Evolutionary conservation across 2,888 invertebrate species (phyloP), one percentile per base, ranked within the genome.

Genomic region (Sphecodes monilicornis): DNA sequence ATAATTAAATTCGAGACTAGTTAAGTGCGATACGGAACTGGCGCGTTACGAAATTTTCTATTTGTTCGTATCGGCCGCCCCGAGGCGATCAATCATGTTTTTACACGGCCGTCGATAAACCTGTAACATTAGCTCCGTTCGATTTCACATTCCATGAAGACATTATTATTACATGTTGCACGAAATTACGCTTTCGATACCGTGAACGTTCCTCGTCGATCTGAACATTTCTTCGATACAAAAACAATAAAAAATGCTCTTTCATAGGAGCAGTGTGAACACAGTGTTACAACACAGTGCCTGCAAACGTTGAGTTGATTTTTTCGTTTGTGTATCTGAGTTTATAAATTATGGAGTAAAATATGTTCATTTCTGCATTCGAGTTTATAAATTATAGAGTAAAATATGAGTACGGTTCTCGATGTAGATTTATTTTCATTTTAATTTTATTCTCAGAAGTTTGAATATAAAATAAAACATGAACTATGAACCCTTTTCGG

Each of bases 1-100:
- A 69, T 70, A 77, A 84, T 80, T 54, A 76, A 69, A 39, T 41
- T 29, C 68, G 4, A 39, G 10, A 10, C 46, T 39, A 60, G 29
- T 43, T 29, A 32, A 39, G n/a, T 32, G 72, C 22, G 57, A 72
- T 60, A 60, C 57, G 46, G 46, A 76, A 50, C 64, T 60, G 50
- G 29, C 43, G 26, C 11, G 79, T 50, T 60, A 22, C n/a, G 57
- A 69, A 16, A 54, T 46, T 29, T 29, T 66, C 70, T 57, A 60
- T 60, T 43, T 8, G 46, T 2, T 32, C 54, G 26, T 6, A 6
- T n/a, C 36, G 54, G n/a, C 54, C 10, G 54, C n/a, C 39, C 26
- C 32, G 16, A 11, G 2, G 10, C 16, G 18, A 60, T 43, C 74
- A 74, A 41, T 74, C 60, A 39, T 39, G 60, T 29, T 66, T 43